These are phyloP conservation scores for Scomber japonicus DNA, from an alignment of 2,113 vertebrate genomes.

Conservation along the genomic window DNA sequence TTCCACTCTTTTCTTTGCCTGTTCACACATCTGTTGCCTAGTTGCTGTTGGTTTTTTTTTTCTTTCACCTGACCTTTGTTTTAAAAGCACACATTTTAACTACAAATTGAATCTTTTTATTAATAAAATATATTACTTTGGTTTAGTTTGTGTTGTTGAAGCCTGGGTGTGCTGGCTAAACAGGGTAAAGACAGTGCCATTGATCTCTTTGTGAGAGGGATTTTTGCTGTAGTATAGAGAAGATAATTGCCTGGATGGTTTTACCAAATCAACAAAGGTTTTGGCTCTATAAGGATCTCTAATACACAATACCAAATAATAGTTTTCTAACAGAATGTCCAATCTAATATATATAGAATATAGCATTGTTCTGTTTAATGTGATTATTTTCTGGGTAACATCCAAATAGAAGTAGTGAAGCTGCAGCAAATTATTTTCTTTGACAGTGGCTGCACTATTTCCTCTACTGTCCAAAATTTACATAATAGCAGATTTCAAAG, in stretches of 20 bases:
- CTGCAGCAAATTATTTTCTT: conserved; percentile 16
- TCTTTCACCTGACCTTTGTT: conserved; percentile 34
- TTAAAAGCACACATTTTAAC: conserved; percentile 40
- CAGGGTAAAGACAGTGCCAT: conserved; percentile 57
- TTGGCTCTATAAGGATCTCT: conserved; percentile 29
- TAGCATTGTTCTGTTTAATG: conserved; percentile 24
- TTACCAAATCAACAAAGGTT: conserved; percentile 37
- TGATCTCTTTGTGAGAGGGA: conserved; percentile 33
- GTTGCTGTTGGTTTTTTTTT: conserved; percentile 23
- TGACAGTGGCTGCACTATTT: conserved; percentile 3
- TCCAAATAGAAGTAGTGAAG: conserved; percentile 14
- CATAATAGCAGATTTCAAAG: conserved; percentile 14
- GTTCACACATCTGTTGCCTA: conserved; percentile 59
- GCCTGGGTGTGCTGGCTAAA: conserved; percentile 36
- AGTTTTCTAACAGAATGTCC: conserved; percentile 35
- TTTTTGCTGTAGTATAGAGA: conserved; percentile 3
- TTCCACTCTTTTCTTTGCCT: conserved; percentile 58
- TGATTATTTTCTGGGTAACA: conserved; percentile 38
- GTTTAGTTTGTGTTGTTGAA: conserved; percentile 41
- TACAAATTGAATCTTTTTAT: conserved; percentile 35
- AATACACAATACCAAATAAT: conserved; percentile 45
- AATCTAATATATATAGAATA: conserved; percentile 5
- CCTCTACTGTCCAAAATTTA: background rate
- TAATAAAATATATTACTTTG: conserved; percentile 37
- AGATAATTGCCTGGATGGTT: conserved; percentile 20